Evolutionary conservation across 2,888 invertebrate genomes (phyloP), one percentile per base, ranked within the genome.

Genomic region (Notodonta dromedarius): DNA sequence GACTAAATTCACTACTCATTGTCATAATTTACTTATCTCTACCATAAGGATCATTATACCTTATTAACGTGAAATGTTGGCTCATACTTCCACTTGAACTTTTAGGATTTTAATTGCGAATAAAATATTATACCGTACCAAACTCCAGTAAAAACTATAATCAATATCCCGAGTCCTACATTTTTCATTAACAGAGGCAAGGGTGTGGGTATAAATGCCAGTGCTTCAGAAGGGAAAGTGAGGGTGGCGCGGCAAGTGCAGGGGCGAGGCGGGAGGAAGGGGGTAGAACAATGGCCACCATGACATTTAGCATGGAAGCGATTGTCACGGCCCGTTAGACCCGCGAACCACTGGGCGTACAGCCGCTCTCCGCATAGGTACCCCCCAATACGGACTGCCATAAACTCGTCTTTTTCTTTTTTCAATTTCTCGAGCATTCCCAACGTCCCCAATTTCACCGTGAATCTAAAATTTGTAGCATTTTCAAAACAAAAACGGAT

Each of bases 261-360:
- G 79, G 79, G 74, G 78, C 68, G 74, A 65, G 76, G 79, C 71
- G 76, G 75, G 24, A 24, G 24, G 24, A n/a, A n/a, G 71, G 70
- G 67, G 69, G 82, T 82, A 86, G 90, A 93, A 93, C 93, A 93
- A 93, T 93, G 84, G 90, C 89, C 85, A 91, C 90, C 91, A 89
- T 93, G 93, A 93, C 92, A 93, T 93, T 93, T 93, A 93, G 90
- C 90, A 91, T 91, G 91, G 91, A 91, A 90, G 88, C 90, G 88
- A 89, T 93, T 91, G 91, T 92, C 90, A 89, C 89, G 92, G 89
- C 81, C 90, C 88, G 92, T 88, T 91, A 83, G 87, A 88, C 82
- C 73, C 83, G 83, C 84, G 83, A 89, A 82, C 86, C 86, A 85
- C 86, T 79, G 81, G 83, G 86, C 89, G 88, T 82, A 89, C 87